Base-by-base conservation (phyloP, 2,797 vertebrate species). In the Acrossocheilus wenchowensis region DNA sequence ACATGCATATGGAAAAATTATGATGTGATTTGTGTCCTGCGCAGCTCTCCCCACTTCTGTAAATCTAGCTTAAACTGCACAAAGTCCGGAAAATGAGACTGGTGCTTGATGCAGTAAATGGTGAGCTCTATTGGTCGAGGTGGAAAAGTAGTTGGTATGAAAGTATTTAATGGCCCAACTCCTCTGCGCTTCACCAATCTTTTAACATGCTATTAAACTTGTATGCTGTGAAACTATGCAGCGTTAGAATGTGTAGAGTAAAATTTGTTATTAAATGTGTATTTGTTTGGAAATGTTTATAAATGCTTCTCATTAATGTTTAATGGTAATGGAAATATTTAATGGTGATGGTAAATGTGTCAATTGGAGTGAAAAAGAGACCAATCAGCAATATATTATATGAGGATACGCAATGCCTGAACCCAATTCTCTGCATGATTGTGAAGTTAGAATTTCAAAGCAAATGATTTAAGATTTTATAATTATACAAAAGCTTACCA, bases 1-100 rank as follows among this genome's bases (percentile, higher is more conserved):
- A 57, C 19, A 30, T 6, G 11, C 68, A 39, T n/a, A 50, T 69
- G 66, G 69, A 9, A 60, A 72, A 82, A 82, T 21, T 23, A n/a
- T 54, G 7, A 41, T 73, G 81, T 82, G 50, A 50, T 57, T 21
- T 26, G 57, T 50, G 52, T 82, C 68, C 81, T 57, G 68, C 43
- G 68, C 10, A 23, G 36, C 9, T 0, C 30, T 68, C 34, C 30
- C 14, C 15, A 19, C 17, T 68, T 34, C 30, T 68, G 15, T 68
- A 15, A 68, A 69, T n/a, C 54, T 4, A 60, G 23, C 23, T 9
- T 60, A 60, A 60, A 60, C 7, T n/a, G 54, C 54, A n/a, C 23
- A 23, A 23, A 60, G 21, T 60, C 23, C 23, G 14, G 14, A 50
- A 50, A 50, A 52, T 17, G 50, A 50, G 45, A 48, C 45, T 5